A percentile compares a stretch with the other conserved stretches of the same genome.
Conservation (phyloP, 2,113 vertebrate species). For the zebrafish (Danio rerio) region GRCz12tu NC_133181.1:5409501-5410000, state of each 20-base stretch:
- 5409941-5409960: no score
- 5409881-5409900: background rate
- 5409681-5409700: conserved; percentile 6
- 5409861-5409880: background rate
- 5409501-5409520: no score
- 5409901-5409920: no score
- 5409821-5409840: background rate
- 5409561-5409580: conserved; percentile 46
- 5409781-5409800: no score
- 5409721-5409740: conserved; percentile 13
- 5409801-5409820: no score
- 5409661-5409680: conserved; percentile 26
- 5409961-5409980: no score
- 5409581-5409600: conserved; percentile 88
- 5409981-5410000: no score
- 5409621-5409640: background rate
- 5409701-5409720: background rate
- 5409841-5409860: background rate
- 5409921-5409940: no score
- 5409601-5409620: conserved; percentile 61
- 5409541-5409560: background rate
- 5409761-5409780: no score
- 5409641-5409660: conserved; percentile 13
- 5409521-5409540: no score
- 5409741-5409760: background rate